phyloP scores from a whole-genome alignment of 2,797 vertebrate genomes.

The Cirrhinus mrigala region DNA sequence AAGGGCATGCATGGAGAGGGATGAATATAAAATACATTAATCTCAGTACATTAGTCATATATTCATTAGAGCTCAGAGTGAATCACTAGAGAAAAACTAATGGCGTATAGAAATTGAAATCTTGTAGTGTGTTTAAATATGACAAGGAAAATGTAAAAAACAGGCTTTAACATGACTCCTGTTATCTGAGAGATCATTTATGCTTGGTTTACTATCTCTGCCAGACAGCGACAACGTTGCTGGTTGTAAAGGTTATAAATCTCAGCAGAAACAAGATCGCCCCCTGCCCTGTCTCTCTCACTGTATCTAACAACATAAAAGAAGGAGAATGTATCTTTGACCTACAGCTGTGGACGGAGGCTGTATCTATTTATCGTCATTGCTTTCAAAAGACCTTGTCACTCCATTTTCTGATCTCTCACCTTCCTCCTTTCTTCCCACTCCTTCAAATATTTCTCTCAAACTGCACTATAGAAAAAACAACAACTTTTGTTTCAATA shows the following conservation, averaged over 20 bases:
- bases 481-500: not conserved
- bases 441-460: not conserved
- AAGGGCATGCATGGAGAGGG: not conserved
- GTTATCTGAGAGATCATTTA: slow-evolving; percentile 34
- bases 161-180: slow-evolving; percentile 6
- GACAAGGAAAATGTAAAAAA: not conserved
- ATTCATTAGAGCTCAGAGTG: not conserved
- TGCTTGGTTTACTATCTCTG: slow-evolving; percentile 41
- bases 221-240: slow-evolving; percentile 39
- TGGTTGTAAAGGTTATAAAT: slow-evolving; percentile 43
- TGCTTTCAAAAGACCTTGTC: not conserved
- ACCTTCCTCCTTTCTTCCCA: not conserved
- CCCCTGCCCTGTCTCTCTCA: slow-evolving; percentile 14
- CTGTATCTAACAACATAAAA: slow-evolving; percentile 42
- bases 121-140: not conserved
- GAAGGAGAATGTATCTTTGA: slow-evolving; percentile 38
- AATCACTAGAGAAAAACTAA: not conserved
- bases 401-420: not conserved
- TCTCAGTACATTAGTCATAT: slow-evolving; percentile 5
- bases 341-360: slow-evolving; percentile 43
- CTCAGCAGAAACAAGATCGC: slow-evolving; percentile 28
- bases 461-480: not conserved
- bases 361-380: slow-evolving; percentile 44
- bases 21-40: slow-evolving; percentile 9
- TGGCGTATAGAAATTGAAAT: not conserved